Evolutionary conservation across 2,113 vertebrate genomes (phyloP).

Genomic region (Caloenas nicobarica): DNA sequence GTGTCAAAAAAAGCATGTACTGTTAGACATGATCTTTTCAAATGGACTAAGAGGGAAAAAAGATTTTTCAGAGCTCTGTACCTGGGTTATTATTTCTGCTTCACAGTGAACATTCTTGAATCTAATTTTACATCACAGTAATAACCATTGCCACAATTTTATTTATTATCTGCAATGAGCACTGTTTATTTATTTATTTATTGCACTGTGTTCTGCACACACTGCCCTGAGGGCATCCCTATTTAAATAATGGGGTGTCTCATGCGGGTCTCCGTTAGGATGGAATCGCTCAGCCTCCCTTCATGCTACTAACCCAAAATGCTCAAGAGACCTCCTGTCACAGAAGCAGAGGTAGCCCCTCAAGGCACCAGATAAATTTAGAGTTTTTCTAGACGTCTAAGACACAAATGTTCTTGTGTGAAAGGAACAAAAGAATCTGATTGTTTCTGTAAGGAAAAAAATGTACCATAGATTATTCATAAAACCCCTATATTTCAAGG

Average conservation of each 20-base stretch:
- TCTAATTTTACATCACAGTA: background rate
- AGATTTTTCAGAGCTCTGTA: background rate
- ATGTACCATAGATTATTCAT: constrained; percentile 37
- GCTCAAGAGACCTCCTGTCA: constrained; percentile 54
- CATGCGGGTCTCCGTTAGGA: constrained; percentile 6
- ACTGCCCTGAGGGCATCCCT: constrained; percentile 5
- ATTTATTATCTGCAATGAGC: background rate
- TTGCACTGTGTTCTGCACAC: background rate
- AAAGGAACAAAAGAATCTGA: constrained; percentile 40
- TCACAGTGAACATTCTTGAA: background rate
- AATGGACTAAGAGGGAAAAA: background rate
- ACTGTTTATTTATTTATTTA: background rate
- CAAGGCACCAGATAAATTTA: constrained; percentile 53
- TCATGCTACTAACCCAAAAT: constrained; percentile 34
- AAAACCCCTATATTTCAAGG: constrained; percentile 26
- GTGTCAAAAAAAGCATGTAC: background rate
- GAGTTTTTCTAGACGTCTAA: constrained; percentile 34
- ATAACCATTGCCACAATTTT: background rate
- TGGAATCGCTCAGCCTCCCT: constrained; percentile 10
- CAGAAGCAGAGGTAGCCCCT: constrained; percentile 37
- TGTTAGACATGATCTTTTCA: background rate
- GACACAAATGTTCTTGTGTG: constrained; percentile 21
- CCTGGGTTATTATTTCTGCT: background rate
- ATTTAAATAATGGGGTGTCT: constrained; percentile 41
- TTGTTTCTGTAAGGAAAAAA: constrained; percentile 32